Evolutionary conservation across 2,113 vertebrate species (phyloP).

Genomic region (Rhynchomys soricoides): DNA sequence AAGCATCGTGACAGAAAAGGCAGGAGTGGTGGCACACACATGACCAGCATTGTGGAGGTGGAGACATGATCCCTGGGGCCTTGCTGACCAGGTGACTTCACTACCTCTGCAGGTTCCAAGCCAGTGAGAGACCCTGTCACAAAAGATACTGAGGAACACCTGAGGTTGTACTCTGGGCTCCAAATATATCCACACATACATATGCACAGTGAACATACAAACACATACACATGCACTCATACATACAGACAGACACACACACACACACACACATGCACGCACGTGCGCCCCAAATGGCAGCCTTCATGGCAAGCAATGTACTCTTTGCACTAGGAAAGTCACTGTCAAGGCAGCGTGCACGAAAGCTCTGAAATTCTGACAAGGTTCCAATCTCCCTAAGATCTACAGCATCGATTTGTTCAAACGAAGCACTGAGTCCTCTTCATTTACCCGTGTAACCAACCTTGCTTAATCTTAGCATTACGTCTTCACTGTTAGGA

Average conservation of each 20-base stretch:
- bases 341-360: background rate
- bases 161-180: background rate
- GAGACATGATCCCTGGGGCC: background rate
- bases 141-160: background rate
- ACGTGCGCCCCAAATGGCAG: fast-evolving
- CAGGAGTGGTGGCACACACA: background rate
- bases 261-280: background rate
- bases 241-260: too few relatives aligned
- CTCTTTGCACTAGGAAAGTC: background rate
- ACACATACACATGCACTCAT: background rate
- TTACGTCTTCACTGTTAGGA: conserved; percentile 33
- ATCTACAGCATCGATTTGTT: conserved; percentile 65
- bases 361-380: conserved; percentile 7
- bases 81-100: too few relatives aligned
- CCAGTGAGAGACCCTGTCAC: background rate
- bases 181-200: background rate
- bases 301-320: fast-evolving
- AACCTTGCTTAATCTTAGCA: conserved; percentile 60
- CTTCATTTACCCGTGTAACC: conserved; percentile 70
- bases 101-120: background rate
- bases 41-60: too few relatives aligned
- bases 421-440: conserved; percentile 65
- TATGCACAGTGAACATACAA: background rate
- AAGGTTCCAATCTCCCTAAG: conserved; percentile 42
- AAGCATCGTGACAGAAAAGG: background rate